A percentile compares a stretch with the other conserved stretches of the same genome.
These are phyloP conservation scores for Pasiphila rectangulata DNA, from an alignment of 2,888 invertebrate species.

Conservation along the genomic window DNA sequence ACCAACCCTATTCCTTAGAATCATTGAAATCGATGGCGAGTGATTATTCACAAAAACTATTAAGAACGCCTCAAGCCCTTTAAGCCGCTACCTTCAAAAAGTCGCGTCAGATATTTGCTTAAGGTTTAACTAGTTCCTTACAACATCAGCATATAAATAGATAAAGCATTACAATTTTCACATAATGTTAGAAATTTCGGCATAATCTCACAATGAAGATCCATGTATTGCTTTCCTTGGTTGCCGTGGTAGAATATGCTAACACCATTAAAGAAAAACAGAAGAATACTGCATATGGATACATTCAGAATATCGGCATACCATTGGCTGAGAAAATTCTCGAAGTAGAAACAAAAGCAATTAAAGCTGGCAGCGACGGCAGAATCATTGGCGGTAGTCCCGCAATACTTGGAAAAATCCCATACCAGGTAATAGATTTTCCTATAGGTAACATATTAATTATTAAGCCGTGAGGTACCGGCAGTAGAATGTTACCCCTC, in stretches of 20 bases:
- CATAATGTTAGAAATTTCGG: not conserved
- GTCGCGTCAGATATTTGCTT: not conserved
- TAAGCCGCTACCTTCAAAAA: too few relatives aligned
- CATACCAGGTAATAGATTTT: conserved; percentile 9
- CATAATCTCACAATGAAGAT: conserved; percentile 23
- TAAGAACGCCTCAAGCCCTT: too few relatives aligned
- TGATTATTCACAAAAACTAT: too few relatives aligned
- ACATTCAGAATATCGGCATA: conserved; percentile 17
- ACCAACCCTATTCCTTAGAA: too few relatives aligned
- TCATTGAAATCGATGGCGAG: too few relatives aligned
- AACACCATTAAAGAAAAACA: not conserved
- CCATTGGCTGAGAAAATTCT: conserved; percentile 20
- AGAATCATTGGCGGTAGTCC: conserved; percentile 4
- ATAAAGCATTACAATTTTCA: not conserved
- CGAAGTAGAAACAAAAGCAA: conserved; percentile 23
- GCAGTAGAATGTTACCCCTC: too few relatives aligned
- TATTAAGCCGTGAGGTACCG: too few relatives aligned
- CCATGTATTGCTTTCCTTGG: conserved; percentile 16
- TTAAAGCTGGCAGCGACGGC: not conserved
- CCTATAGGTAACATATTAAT: too few relatives aligned
- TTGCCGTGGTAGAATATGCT: conserved; percentile 14
- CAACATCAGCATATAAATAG: not conserved
- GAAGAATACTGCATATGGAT: conserved; percentile 3
- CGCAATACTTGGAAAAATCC: not conserved
- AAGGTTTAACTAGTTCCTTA: not conserved